Evolutionary conservation across 1,140 invertebrate genomes (phyloP), one percentile per base, ranked within the genome.

Genomic region (Sinonovacula constricta): DNA sequence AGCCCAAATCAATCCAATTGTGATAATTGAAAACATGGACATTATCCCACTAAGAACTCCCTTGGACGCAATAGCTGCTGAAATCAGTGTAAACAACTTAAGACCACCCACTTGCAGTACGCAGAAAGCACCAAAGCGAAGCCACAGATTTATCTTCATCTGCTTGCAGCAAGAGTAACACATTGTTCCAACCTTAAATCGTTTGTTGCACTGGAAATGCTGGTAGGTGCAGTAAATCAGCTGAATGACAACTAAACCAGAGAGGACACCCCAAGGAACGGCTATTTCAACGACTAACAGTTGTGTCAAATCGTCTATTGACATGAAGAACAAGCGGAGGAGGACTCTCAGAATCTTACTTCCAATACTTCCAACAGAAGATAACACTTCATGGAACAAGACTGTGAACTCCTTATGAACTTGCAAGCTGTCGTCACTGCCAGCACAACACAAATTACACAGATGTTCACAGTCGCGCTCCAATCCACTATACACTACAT

Each of bases 371-470:
- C n/a, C 1, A 31, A 15, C 30, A 1, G 18, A 31, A 7, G 7
- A 18, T 30, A 30, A 4, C 10, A 60, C 14, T 31, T 26, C n/a
- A 22, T 22, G 12, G 5, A 72, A 0, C 14, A 53, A 2, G 26
- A 31, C 28, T 7, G 1, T 60, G 3, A 31, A 45, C 18, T 18
- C 34, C 1, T 26, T 45, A n/a, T 62, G 51, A 31, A 22, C 28
- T 31, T 72, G 69, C 31, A 26, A 49, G 51, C 69, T 72, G 0
- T 31, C 26, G 3, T 72, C 57, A 31, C 30, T 49, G 14, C 69
- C 57, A 31, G 51, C 57, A 60, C 56, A 31, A 14, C 69, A 72
- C 33, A 51, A 72, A 15, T 60, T 72, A 33, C 69, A 72, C 34
- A 72, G 51, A 62, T 60, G 57, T 62, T 72, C 69, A 72, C 69